A percentile compares a stretch with the other conserved stretches of the same genome.
Conservation (phyloP, 1,140 invertebrate genomes). For the Scaptomyza graminum region DNA sequence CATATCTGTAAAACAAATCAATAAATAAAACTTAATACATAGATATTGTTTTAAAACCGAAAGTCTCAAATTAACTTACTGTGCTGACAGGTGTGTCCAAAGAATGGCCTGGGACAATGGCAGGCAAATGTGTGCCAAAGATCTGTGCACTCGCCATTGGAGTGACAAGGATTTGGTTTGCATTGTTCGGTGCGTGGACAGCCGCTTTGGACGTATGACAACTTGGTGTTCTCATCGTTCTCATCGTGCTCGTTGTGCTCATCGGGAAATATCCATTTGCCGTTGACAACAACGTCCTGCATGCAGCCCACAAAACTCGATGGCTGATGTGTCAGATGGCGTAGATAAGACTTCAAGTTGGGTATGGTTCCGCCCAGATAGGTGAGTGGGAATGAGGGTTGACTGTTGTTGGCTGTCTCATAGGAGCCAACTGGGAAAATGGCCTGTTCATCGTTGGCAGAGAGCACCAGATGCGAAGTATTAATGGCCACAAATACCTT, state of each 20-base stretch:
- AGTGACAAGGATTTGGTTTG: constrained; percentile 92
- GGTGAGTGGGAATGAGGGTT: constrained; percentile 92
- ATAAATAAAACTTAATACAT: no score
- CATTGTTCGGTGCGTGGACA: constrained; percentile 93
- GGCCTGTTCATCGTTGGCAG: constrained; percentile 94
- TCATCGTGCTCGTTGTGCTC: constrained; percentile 50
- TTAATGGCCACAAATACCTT: constrained; percentile 94
- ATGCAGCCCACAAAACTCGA: constrained; percentile 95
- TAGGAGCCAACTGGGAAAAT: constrained; percentile 93
- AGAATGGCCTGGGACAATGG: constrained; percentile 92
- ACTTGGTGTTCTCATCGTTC: constrained; percentile 52
- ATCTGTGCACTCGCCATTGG: constrained; percentile 94
- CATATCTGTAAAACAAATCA: constrained; percentile 86
- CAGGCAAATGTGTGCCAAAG: constrained; percentile 95
- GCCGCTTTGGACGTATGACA: constrained; percentile 87
- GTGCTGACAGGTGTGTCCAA: constrained; percentile 94
- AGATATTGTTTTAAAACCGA: no score
- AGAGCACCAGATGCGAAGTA: constrained; percentile 92
- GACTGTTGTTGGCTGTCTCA: constrained; percentile 88
- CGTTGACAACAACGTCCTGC: constrained; percentile 94
- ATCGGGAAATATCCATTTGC: constrained; percentile 87
- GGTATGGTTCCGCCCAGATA: constrained; percentile 90
- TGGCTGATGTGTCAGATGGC: constrained; percentile 88
- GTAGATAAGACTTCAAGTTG: constrained; percentile 85
- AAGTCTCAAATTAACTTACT: no score